Base-by-base conservation (phyloP, 2,888 invertebrate genomes). In the Caenorhabditis drosophilae region DNA sequence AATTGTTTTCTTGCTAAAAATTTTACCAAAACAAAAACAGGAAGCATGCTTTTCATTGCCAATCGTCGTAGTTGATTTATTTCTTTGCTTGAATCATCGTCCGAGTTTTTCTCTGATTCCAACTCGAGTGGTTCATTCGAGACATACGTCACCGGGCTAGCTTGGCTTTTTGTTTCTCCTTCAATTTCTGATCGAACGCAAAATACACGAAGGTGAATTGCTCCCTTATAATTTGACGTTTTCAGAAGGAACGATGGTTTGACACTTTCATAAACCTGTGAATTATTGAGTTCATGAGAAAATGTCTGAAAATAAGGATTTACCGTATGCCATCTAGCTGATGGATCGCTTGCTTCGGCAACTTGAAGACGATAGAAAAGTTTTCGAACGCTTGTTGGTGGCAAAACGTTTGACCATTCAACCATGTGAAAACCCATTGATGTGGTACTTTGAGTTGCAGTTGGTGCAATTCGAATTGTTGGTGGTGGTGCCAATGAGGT, bases 401-500 rank as follows among this genome's bases (percentile, higher is more conserved):
- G 55, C 18, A 68, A 55, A 22, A 58, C 60, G 11, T 72, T 35
- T 2, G 52, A 42, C 55, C 76, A 73, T 49, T 74, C 70, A 26
- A 74, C 54, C 18, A 53, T 50, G 50, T 73, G 68, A 31, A 40
- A 40, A 27, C 58, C 54, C 9, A 26, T 18, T 16, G 44, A 2
- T 20, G 50, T 47, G 25, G 46, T 34, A 11, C 56, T 51, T n/a
- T 45, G 35, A 2, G 85, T 84, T 44, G 89, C 87, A 59, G 88
- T 86, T 36, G 91, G 91, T 26, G 90, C 87, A 84, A 78, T 31
- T 52, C 90, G 91, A 44, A 91, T 88, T 64, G 90, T 88, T 53
- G 90, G 89, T 27, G 93, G 94, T 57, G 92, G 90, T 31, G 93
- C 90, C 72, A 90, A 88, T 61, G 86, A 87, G 34, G 94, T 94